phyloP scores from a whole-genome alignment of 2,113 vertebrate genomes.

The Sisor rabdophorus region DNA sequence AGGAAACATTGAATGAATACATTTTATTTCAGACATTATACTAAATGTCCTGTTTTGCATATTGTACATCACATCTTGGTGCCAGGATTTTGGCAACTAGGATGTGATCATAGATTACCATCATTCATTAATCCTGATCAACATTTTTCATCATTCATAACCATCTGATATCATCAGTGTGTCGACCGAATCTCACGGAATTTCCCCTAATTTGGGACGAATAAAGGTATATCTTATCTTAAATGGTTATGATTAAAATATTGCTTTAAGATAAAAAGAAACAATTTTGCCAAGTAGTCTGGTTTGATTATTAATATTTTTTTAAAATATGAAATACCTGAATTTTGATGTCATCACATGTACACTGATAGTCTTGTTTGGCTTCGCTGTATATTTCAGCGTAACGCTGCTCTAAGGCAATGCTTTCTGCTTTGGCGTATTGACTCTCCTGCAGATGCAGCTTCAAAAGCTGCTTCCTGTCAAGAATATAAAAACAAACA shows the following conservation, averaged over 20 bases:
- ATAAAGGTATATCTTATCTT: no score
- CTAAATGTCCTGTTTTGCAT: neutral
- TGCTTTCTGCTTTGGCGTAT: conserved; percentile 64
- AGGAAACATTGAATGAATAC: neutral
- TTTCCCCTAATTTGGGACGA: no score
- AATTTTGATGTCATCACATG: conserved; percentile 73
- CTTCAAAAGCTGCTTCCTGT: conserved; percentile 68
- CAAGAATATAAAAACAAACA: conserved; percentile 25
- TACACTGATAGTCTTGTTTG: conserved; percentile 69
- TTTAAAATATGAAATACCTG: conserved; percentile 59
- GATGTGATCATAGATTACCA: no score
- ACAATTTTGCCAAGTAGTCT: no score
- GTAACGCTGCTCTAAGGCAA: conserved; percentile 66
- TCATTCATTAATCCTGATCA: no score
- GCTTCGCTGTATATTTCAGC: conserved; percentile 54
- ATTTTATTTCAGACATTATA: neutral
- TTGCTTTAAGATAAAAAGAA: no score
- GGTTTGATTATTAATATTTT: no score
- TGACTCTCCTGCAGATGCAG: conserved; percentile 65
- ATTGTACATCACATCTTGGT: neutral
- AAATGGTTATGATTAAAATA: no score
- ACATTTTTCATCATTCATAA: no score
- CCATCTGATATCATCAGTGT: no score
- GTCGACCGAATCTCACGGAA: no score
- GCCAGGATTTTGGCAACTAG: no score